Evolutionary conservation across 2,888 invertebrate genomes (phyloP), one percentile per base, ranked within the genome.

Genomic region (Amphimallon solstitiale): DNA sequence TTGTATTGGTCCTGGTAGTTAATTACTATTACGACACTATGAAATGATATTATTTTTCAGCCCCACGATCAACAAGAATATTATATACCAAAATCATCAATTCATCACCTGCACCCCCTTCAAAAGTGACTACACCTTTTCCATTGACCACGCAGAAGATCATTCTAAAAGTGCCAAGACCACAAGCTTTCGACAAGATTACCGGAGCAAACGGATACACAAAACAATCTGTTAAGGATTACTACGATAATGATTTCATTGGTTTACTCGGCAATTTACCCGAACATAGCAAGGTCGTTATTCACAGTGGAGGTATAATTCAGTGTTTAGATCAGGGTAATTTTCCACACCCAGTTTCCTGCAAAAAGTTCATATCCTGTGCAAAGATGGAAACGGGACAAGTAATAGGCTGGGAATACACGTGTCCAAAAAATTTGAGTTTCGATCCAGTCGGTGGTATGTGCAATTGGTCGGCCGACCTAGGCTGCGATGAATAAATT

Each of bases 321-420:
- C 90, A 92, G 73, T 96, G 96, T 78, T 83, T 93, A 65, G 95
- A 95, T 80, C 91, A 93, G 74, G 96, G 96, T 38, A 95, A 93
- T 80, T 96, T 95, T 83, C 92, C 95, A 0, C 95, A 96, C 84
- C 96, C 96, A 1, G 86, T 89, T 12, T 94, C 93, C 0, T 96
- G 96, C 81, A 92, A 91, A 82, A 94, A 94, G 82, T 96, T 95
- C 81, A 94, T 96, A 75, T 93, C 93, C 15, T 96, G 96, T 81
- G 94, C 95, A 21, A 88, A 87, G 79, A 90, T 92, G 85, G 93
- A 93, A 72, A 90, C 88, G 76, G 91, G 90, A 10, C 87, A 88
- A 12, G 87, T 94, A 1, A 83, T 92, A 0, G 94, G 94, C 6
- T 95, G 94, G 89, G 94, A 93, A 75, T 95, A 95, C 83, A 90